Base-by-base conservation (phyloP, 2,797 vertebrate species). In the Microchirus variegatus region DNA sequence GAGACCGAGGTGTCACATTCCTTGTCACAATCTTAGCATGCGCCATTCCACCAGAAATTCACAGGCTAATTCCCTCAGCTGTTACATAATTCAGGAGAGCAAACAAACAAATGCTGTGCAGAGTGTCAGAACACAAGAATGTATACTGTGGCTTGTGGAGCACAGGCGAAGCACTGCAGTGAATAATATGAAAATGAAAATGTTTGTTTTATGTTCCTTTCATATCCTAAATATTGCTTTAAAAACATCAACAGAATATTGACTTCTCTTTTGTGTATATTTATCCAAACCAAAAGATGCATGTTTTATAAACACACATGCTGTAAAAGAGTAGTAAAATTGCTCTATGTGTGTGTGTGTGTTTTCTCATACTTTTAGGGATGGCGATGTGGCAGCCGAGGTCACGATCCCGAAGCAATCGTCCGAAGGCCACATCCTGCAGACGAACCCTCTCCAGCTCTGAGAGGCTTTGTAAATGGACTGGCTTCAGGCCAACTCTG, bases 381-480 rank as follows among this genome's bases (percentile, higher is more conserved):
- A 98, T 96, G 89, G 95, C 94, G 92, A 99, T 95, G 90, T 97
- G 95, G 91, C 96, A 98, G 70, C 94, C 93, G 77, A 99, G 89
- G 89, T 98, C 94, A 51, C 92, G 94, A 90, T 96, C 95, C 90
- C 93, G 95, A 78, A 96, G 93, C 75, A 99, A 80, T 72, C 96
- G 94, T 87, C 91, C 94, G 89, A 95, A 96, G 78, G 96, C 96
- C 77, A 99, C 97, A 74, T 98, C 96, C 93, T 96, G 96, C 19
- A 99, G 94, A 17, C 94, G 93, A 64, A 94, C 94, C 49, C 98
- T 91, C 88, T 99, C 98, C 92, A 99, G 80, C 90, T 99, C 97
- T 0, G 97, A 99, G 71, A 99, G 95, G 82, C 96, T 97, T 77
- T 98, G 97, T 73, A 99, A 93, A 10, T 94, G 93, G 69, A 99